Base-by-base conservation (phyloP, 35 echinoderm and acorn worm species). In the Lytechinus pictus region DNA sequence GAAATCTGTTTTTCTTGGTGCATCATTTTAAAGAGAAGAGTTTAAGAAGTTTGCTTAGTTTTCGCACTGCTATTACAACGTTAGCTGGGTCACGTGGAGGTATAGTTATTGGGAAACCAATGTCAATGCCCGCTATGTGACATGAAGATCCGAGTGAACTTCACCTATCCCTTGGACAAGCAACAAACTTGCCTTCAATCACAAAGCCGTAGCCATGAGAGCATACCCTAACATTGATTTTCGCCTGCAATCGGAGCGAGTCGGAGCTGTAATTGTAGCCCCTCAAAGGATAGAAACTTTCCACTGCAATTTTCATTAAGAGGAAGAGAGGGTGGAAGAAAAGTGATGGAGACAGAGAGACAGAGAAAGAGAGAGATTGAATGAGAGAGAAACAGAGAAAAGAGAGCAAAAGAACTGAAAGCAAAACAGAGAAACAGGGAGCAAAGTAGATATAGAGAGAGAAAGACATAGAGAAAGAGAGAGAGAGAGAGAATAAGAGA, bases 251-350 rank as follows among this genome's bases (percentile, higher is more conserved):
- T 44, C 88, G 16, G 88, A 90, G 88, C 29, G 52, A 52, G 88
- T 54, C 13, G 29, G 88, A 54, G 29, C 88, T 90, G 88, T 90
- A 90, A 90, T 90, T 44, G 28, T 90, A 90, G 29, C 88, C 88
- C 52, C 29, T 44, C 88, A 90, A 13, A 54, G 88, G 88, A 54
- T 54, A 54, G 27, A 90, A 90, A 90, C 88, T 90, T 90, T 90
- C 66, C 66, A 79, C 66, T 79, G 66, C 66, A 79, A 79, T 79
- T 90, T 90, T 90, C 88, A 90, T 90, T 90, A 90, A 90, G 52
- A 90, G 88, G 29, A 52, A 54, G 88, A 44, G 28, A 44, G 52
- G 88, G 24, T 33, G 10, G 88, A 90, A 90, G 52, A 90, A 28
- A 14, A 52, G 88, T 12, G 16, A 79, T n/a, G 11, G 88, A 90